phyloP scores from a whole-genome alignment of 2,113 vertebrate species.

The Rutilus rutilus region DNA sequence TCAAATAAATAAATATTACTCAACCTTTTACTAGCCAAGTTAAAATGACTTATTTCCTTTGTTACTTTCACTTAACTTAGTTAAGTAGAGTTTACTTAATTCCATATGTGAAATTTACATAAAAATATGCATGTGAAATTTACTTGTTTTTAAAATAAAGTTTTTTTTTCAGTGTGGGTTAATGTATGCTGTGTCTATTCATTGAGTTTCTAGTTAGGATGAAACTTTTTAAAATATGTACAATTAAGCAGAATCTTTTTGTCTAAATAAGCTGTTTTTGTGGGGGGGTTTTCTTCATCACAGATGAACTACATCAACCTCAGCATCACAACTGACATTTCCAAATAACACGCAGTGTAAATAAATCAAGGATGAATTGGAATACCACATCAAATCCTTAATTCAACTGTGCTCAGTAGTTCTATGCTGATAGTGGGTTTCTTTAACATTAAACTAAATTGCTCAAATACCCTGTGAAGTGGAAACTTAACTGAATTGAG shows the following conservation, averaged over 20 bases:
- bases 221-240: not conserved
- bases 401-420: not conserved
- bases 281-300: not conserved
- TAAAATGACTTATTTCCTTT: too few relatives aligned
- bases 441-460: not conserved
- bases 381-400: not conserved
- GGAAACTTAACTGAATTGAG: not conserved
- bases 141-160: too few relatives aligned
- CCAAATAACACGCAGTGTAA: not conserved
- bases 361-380: not conserved
- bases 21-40: too few relatives aligned
- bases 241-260: not conserved
- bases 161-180: constrained; percentile 2
- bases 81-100: too few relatives aligned
- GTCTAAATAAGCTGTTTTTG: not conserved
- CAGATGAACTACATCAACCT: not conserved
- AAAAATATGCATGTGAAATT: too few relatives aligned
- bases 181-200: not conserved
- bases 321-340: constrained; percentile 1
- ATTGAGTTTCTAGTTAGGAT: not conserved
- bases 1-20: too few relatives aligned
- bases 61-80: too few relatives aligned
- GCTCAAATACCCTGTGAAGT: not conserved
- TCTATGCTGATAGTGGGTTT: not conserved
- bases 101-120: too few relatives aligned